Evolutionary conservation across 2,888 invertebrate species (phyloP).

Genomic region (Zelleria hepariella): DNA sequence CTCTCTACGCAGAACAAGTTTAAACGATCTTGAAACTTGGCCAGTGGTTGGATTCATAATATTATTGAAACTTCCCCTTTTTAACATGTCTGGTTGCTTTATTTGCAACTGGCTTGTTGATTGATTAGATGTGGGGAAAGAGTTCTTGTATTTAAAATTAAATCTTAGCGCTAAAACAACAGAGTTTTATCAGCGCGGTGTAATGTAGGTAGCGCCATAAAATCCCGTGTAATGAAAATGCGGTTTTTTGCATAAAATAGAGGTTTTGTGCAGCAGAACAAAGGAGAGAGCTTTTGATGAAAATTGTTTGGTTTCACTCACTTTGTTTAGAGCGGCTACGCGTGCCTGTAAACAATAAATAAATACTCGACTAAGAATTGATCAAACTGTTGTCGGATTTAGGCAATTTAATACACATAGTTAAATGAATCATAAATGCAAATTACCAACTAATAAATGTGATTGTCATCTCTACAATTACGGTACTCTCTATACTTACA

Average conservation of each 20-base stretch:
- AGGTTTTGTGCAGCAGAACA: not conserved
- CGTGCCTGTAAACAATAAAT: no score
- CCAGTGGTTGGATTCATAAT: slow-evolving; percentile 11
- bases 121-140: not conserved
- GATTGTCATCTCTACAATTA: no score
- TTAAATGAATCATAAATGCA: no score
- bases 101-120: not conserved
- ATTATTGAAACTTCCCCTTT: slow-evolving; percentile 4
- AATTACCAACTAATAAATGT: no score
- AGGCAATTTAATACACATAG: no score
- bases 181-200: not conserved
- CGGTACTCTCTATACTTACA: no score
- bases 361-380: not conserved
- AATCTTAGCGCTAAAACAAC: not conserved
- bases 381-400: not conserved
- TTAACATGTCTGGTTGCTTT: not conserved
- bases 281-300: not conserved
- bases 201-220: not conserved
- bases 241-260: not conserved
- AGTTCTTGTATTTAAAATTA: not conserved
- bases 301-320: not conserved
- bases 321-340: not conserved
- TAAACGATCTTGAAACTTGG: slow-evolving; percentile 6
- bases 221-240: not conserved
- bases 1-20: slow-evolving; percentile 12